phyloP scores from a whole-genome alignment of 2,113 vertebrate genomes.

The Micronycteris hirsuta region DNA sequence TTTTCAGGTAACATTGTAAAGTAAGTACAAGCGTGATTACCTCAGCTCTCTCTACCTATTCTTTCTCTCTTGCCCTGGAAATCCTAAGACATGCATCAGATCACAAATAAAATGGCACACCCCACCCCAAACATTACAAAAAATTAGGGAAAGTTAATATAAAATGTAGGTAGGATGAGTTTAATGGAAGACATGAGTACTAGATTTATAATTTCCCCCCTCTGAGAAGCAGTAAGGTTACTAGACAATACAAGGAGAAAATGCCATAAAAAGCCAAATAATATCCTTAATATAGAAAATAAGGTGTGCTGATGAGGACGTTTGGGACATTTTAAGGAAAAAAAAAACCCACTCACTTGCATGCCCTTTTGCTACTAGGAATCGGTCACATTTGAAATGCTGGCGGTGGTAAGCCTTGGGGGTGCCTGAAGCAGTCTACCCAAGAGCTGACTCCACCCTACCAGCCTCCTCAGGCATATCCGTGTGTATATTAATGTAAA shows the following conservation, averaged over 20 bases:
- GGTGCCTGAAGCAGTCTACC: neutral
- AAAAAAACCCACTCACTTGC: neutral
- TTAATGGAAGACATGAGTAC: neutral
- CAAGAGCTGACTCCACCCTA: neutral
- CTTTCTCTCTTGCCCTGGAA: neutral
- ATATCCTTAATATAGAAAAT: neutral
- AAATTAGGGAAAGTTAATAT: neutral
- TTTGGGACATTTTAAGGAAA: accelerated
- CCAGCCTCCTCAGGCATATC: neutral
- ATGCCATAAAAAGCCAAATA: neutral
- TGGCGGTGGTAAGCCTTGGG: neutral
- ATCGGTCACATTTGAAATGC: neutral
- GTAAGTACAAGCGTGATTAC: neutral
- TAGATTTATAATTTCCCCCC: neutral
- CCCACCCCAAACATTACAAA: neutral
- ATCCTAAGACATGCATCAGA: neutral
- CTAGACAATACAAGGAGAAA: neutral
- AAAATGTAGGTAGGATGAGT: neutral
- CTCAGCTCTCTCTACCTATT: neutral
- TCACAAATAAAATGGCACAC: neutral
- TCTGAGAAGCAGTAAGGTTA: neutral
- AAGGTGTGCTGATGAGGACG: neutral
- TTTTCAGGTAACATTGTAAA: neutral
- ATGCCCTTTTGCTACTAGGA: neutral
- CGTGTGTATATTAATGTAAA: neutral